These are phyloP conservation scores for Tethea ocularis DNA, from an alignment of 2,888 invertebrate genomes.

Conservation along the genomic window DNA sequence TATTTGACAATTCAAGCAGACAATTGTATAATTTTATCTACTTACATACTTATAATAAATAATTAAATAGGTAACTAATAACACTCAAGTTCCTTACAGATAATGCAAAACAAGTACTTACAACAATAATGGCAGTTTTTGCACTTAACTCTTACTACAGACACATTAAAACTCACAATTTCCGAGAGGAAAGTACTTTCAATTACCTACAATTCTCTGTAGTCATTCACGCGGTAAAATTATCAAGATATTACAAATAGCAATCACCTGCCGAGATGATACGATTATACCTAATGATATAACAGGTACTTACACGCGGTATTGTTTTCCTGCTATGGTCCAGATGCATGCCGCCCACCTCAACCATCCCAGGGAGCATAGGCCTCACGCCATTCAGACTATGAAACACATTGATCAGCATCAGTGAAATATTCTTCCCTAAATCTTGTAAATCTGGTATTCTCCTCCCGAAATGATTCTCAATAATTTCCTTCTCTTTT, in stretches of 20 bases:
- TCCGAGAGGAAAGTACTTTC: not conserved
- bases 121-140: too few relatives aligned
- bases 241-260: not conserved
- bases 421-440: constrained; percentile 76
- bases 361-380: constrained; percentile 82
- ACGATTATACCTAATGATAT: constrained; percentile 12
- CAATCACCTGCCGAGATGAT: not conserved
- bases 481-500: constrained; percentile 65
- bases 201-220: not conserved
- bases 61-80: not conserved
- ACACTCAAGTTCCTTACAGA: not conserved
- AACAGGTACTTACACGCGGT: constrained; percentile 63
- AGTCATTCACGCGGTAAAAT: not conserved
- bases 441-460: constrained; percentile 80
- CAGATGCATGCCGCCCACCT: constrained; percentile 86
- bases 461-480: constrained; percentile 70
- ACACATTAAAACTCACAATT: not conserved
- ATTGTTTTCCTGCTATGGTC: constrained; percentile 63
- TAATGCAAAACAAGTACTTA: not conserved
- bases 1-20: too few relatives aligned
- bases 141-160: not conserved
- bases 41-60: not conserved
- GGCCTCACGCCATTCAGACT: constrained; percentile 84
- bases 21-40: not conserved
- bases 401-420: constrained; percentile 85